Conservation (phyloP, 1,140 invertebrate genomes). For the Drosophila miranda region DNA sequence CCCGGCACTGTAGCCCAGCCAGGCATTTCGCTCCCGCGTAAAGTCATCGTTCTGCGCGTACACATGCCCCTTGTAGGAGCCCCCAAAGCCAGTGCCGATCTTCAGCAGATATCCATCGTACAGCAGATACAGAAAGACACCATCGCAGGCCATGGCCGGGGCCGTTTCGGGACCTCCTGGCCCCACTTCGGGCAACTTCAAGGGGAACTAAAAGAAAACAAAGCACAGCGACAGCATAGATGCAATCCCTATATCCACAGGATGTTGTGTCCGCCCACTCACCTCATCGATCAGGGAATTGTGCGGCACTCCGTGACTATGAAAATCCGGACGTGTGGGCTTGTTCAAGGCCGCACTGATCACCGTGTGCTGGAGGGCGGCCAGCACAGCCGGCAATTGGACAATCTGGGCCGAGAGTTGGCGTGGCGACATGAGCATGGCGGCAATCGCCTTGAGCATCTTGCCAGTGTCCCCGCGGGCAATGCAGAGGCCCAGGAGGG, state of each 20-base stretch:
- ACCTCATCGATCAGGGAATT: conserved; percentile 90
- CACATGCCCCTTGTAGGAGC: conserved; percentile 93
- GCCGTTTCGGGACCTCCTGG: conserved; percentile 62
- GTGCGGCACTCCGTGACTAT: conserved; percentile 92
- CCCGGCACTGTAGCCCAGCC: conserved; percentile 90
- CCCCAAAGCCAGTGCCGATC: conserved; percentile 95
- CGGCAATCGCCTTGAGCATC: conserved; percentile 92
- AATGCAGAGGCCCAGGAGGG: conserved; percentile 94
- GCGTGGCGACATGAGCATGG: conserved; percentile 93
- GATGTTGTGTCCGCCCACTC: background rate
- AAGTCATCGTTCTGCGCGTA: conserved; percentile 92
- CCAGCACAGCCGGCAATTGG: conserved; percentile 93
- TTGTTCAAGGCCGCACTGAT: conserved; percentile 93
- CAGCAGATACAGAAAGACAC: conserved; percentile 93
- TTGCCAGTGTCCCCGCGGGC: conserved; percentile 96
- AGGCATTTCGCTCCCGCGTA: conserved; percentile 88
- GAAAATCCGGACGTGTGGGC: conserved; percentile 92
- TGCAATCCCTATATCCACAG: background rate
- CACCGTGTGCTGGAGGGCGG: conserved; percentile 93
- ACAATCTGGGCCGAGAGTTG: conserved; percentile 90
- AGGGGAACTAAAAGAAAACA: conserved; percentile 43
- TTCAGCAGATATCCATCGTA: conserved; percentile 91
- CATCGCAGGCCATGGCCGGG: conserved; percentile 91
- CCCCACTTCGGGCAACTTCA: conserved; percentile 48
- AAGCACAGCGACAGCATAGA: background rate